Evolutionary conservation across 2,113 vertebrate species (phyloP), one percentile per base, ranked within the genome.

Genomic region (Tachycineta bicolor): DNA sequence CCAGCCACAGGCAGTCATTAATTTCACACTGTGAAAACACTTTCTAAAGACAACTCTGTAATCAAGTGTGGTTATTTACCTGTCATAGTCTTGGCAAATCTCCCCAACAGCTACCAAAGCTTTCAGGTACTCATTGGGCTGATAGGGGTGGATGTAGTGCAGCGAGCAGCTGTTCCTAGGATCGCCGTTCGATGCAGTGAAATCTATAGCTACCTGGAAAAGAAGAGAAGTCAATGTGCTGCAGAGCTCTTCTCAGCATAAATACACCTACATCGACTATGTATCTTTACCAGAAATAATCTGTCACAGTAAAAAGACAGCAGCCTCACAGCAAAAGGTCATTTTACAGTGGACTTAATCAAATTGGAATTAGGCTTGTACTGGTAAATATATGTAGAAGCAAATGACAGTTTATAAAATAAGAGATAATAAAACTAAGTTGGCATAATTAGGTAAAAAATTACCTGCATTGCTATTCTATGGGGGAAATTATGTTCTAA

Each of bases 81-180:
- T 99, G 99, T 99, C 99, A 58, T 99, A 99, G 97, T 99, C 99
- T 97, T 99, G 99, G 98, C 99, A 99, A 97, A 99, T 99, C 97
- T 99, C 99, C 11, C 99, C 99, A 29, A 99, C 99, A 9, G 99
- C 99, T 62, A 99, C 99, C 98, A 99, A 94, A 2, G 99, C 99
- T 98, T 99, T 99, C 94, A 99, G 98, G 96, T 99, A 99, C 97
- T 99, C 99, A 28, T 99, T 99, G 80, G 99, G 99, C 78, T 99
- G 99, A 84, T 98, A 99, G 6, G 99, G 99, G 96, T 99, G 99
- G 97, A 99, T 99, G 96, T 99, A 99, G 96, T 99, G 99, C 94
- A 99, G 98, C 0, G 99, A 99, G 95, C 99, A 99, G 98, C 99
- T 99, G 98, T 99, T 99, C 33, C 98, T 97, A 7, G 99, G 99